Percentiles rank a stretch among this genome's conserved stretches.
Conservation (phyloP, 2,113 vertebrate species). For the Tyto alba region DNA sequence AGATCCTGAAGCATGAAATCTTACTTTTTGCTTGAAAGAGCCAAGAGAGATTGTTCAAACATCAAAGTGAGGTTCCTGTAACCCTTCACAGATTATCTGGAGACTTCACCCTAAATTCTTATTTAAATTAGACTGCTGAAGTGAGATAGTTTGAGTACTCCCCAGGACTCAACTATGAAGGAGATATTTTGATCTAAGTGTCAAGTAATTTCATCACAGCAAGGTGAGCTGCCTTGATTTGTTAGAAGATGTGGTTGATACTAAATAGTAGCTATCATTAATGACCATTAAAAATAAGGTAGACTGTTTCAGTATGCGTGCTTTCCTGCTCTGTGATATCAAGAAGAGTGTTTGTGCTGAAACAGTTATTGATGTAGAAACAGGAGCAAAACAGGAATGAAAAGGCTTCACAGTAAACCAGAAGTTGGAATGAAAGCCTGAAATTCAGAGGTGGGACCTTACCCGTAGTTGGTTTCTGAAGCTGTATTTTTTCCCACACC, state of each 20-base stretch:
- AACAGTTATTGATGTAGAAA: not conserved
- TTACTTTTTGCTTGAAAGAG: not conserved
- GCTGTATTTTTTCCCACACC: not conserved
- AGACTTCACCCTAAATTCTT: not conserved
- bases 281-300: not conserved
- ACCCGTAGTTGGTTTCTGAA: not conserved
- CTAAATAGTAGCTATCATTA: not conserved
- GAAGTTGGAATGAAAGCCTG: not conserved
- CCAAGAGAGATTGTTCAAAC: not conserved
- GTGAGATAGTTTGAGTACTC: not conserved
- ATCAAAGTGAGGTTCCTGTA: not conserved
- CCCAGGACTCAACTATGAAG: not conserved
- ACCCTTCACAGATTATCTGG: not conserved
- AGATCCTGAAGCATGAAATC: not conserved
- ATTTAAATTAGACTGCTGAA: not conserved
- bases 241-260: not conserved
- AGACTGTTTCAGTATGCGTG: not conserved
- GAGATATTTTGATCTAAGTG: not conserved
- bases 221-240: not conserved
- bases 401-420: not conserved
- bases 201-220: not conserved
- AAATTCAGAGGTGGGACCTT: not conserved
- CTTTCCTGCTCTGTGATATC: not conserved
- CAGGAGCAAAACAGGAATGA: not conserved
- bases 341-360: not conserved